These are phyloP conservation scores for Diarsia rubi DNA, from an alignment of 2,888 invertebrate genomes.

Conservation along the genomic window DNA sequence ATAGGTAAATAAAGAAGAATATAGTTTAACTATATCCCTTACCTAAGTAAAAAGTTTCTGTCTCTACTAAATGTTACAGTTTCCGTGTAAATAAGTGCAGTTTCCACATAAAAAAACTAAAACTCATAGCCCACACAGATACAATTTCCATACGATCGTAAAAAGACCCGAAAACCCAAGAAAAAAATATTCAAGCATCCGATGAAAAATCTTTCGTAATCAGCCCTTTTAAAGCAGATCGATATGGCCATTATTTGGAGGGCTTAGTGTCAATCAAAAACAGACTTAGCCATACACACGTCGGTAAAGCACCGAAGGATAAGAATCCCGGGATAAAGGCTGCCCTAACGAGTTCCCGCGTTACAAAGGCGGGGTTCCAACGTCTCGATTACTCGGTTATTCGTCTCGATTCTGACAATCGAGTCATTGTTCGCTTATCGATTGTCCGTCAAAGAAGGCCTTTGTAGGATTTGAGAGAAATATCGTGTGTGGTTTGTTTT, in stretches of 20 bases:
- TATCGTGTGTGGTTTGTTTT: conserved; percentile 59
- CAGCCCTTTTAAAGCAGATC: conserved; percentile 66
- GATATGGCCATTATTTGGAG: conserved; percentile 74
- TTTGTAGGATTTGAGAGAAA: conserved; percentile 61
- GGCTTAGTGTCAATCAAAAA: conserved; percentile 84
- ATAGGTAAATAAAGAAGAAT: neutral
- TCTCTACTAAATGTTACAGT: neutral
- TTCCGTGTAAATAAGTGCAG: neutral
- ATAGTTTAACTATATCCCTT: no score
- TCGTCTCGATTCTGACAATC: conserved; percentile 76
- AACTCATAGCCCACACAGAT: neutral
- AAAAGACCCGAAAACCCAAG: conserved; percentile 27
- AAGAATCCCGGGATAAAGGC: conserved; percentile 74
- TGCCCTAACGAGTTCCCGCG: conserved; percentile 75
- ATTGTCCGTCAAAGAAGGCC: conserved; percentile 70
- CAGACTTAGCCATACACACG: conserved; percentile 76
- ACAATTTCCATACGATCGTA: conserved; percentile 54
- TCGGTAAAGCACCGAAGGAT: conserved; percentile 72
- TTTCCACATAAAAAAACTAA: conserved; percentile 21
- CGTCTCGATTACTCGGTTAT: conserved; percentile 76
- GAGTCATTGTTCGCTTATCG: conserved; percentile 77
- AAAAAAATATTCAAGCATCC: conserved; percentile 40
- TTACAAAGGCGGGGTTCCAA: conserved; percentile 72
- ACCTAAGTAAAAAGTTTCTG: neutral
- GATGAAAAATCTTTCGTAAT: conserved; percentile 62